Evolutionary conservation across 2,888 invertebrate species (phyloP).

Genomic region (Ametastegia equiseti): DNA sequence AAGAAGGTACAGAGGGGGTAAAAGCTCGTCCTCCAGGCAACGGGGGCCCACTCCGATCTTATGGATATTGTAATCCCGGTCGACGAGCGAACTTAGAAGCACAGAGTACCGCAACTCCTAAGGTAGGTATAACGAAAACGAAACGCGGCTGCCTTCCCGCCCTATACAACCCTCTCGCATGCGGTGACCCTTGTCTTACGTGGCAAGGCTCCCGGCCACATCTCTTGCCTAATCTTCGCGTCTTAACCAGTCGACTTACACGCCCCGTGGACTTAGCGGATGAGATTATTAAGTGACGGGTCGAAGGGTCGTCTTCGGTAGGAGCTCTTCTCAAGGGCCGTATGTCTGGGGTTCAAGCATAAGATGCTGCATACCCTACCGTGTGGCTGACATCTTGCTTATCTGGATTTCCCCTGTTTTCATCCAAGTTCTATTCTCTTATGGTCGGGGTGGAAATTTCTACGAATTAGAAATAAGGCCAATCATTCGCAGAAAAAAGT

Average conservation of each 20-base stretch:
- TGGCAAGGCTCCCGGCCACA: slow-evolving; percentile 56
- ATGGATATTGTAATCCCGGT: slow-evolving; percentile 35
- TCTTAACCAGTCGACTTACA: slow-evolving; percentile 65
- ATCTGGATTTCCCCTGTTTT: slow-evolving; percentile 38
- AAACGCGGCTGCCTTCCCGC: background rate
- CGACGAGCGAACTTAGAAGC: slow-evolving; percentile 17
- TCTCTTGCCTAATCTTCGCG: slow-evolving; percentile 60
- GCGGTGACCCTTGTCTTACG: slow-evolving; percentile 54
- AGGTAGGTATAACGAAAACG: background rate
- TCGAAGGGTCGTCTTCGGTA: slow-evolving; percentile 60
- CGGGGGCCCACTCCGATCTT: background rate
- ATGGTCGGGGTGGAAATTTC: background rate
- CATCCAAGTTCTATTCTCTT: background rate
- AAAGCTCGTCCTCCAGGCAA: background rate
- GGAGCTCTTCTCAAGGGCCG: slow-evolving; percentile 37
- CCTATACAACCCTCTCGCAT: slow-evolving; percentile 15
- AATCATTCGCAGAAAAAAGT: background rate
- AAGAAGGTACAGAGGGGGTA: no score
- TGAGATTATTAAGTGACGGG: slow-evolving; percentile 68
- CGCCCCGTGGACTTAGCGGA: slow-evolving; percentile 64
- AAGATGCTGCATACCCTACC: slow-evolving; percentile 1
- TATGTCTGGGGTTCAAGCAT: slow-evolving; percentile 3
- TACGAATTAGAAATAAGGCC: background rate
- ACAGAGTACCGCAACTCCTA: background rate
- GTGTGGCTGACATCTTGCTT: slow-evolving; percentile 39